Evolutionary conservation across 2,113 vertebrate species (phyloP).

Genomic region (Callospermophilus lateralis): DNA sequence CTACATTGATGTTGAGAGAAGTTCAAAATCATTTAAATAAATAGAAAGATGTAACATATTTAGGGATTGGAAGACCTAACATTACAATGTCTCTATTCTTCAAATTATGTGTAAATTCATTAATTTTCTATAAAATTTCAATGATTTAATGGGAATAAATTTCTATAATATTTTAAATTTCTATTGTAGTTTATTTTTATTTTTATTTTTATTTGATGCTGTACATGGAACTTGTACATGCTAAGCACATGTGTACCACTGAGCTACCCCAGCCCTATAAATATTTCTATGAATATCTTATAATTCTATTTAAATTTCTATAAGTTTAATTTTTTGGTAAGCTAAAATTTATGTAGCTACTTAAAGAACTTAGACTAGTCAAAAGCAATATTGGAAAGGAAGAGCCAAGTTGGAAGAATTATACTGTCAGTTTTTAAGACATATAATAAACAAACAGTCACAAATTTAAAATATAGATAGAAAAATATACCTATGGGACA

Average conservation of each 20-base stretch:
- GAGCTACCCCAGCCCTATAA: neutral
- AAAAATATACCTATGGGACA: neutral
- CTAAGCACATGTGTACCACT: neutral
- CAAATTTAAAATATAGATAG: neutral
- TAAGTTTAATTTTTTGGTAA: neutral
- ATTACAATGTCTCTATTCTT: neutral
- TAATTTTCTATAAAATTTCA: neutral
- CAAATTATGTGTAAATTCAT: neutral
- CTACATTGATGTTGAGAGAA: neutral
- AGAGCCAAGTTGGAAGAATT: neutral
- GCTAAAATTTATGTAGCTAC: neutral
- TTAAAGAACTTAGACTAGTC: neutral
- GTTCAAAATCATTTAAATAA: neutral
- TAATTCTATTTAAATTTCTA: conserved; percentile 15
- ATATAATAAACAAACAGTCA: neutral
- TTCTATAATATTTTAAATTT: neutral
- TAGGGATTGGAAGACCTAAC: neutral
- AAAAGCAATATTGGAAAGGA: neutral
- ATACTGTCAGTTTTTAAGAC: neutral
- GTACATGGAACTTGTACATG: neutral
- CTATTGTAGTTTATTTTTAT: neutral
- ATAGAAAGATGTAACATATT: neutral
- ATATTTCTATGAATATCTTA: neutral
- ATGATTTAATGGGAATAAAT: neutral
- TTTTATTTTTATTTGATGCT: neutral